Evolutionary conservation across 2,113 vertebrate genomes (phyloP).

Genomic region (Myanophis thanlyinensis): DNA sequence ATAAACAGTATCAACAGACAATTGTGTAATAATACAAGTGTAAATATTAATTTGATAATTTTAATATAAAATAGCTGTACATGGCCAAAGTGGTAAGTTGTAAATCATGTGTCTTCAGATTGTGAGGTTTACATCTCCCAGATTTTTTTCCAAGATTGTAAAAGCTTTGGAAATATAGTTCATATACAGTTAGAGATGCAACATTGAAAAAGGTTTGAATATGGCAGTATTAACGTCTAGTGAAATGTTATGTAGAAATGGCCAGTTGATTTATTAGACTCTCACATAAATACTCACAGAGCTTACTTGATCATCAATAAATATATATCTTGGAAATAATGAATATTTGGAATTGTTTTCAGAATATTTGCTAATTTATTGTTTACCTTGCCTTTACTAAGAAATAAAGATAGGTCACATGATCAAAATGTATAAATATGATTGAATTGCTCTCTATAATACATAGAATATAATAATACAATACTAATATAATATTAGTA

Average conservation of each 20-base stretch:
- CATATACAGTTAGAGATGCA: background rate
- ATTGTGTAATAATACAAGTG: conserved; percentile 22
- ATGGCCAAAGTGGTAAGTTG: conserved; percentile 36
- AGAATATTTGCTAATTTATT: background rate
- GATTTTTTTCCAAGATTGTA: background rate
- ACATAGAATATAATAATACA: background rate
- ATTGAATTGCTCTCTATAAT: background rate
- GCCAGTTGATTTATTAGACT: background rate
- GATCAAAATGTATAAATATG: background rate
- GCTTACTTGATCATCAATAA: background rate
- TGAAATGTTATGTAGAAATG: background rate
- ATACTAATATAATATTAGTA: background rate
- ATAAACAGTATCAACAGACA: background rate
- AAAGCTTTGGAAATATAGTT: background rate
- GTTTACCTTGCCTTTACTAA: background rate
- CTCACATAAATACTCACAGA: background rate
- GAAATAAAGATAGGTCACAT: background rate
- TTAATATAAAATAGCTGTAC: conserved; percentile 25
- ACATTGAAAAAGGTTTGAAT: background rate
- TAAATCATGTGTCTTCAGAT: background rate
- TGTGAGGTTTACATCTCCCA: background rate
- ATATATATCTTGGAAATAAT: background rate
- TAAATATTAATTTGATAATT: conserved; percentile 35
- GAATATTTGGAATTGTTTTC: background rate
- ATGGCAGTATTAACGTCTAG: background rate